Base-by-base conservation (phyloP, 2,113 vertebrate genomes). In the Sylvilagus bachmani region DNA sequence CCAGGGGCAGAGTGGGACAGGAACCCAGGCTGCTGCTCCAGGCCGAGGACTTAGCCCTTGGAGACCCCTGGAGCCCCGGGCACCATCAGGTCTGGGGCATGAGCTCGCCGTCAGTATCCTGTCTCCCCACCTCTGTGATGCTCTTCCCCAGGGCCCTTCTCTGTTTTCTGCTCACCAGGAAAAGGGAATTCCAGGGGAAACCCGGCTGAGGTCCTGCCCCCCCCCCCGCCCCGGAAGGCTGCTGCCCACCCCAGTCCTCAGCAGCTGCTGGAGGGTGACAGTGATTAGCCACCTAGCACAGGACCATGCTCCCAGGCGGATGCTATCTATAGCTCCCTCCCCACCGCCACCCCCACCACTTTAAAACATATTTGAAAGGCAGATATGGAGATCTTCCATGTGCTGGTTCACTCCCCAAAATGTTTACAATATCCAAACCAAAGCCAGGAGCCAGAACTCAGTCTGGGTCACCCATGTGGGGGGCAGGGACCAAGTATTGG, bases 131-230 rank as follows among this genome's bases (percentile, higher is more conserved):
- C 31, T 78, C n/a, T 69, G 75, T n/a, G 22, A 58, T 10, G 10
- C 33, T 75, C 75, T 49, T 80, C 67, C 69, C 78, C 55, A 55
- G 29, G 49, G 38, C 27, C 55, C 38, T 14, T 53, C 58, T 66
- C 29, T 80, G 55, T 33, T 79, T 33, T 86, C 24, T 74, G 2
- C n/a, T 38, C 51, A 25, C 29, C 55, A 53, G 49, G 75, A 51
- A 86, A 62, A 71, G 67, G 87, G 91, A 67, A 62, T 82, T 78
- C 58, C 79, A 85, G 78, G 90, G 92, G 29, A 95, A 73, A 86
- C 81, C 81, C 67, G 33, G 38, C 33, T 75, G 17, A 29, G 25
- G 27, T 19, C 25, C 62, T 14, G 10, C 49, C 6, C 6, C 44
- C 44, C 44, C 7, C 44, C 44, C 44, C 6, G 44, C 44, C 64